Evolutionary conservation across 2,797 vertebrate genomes (phyloP).

Genomic region (Malurus splendens): DNA sequence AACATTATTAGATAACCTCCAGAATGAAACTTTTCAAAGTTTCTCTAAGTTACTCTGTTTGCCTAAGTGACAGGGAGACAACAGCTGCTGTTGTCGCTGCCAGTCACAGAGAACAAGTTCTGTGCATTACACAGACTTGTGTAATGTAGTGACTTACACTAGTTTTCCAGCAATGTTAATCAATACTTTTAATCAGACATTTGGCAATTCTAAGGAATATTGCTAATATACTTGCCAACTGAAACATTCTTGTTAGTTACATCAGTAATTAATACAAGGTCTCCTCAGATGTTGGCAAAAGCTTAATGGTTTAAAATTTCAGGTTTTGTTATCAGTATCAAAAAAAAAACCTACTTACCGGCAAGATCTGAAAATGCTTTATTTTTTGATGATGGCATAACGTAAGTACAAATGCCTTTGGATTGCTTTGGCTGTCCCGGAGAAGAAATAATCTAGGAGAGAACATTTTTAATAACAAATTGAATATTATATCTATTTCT

Average conservation of each 20-base stretch:
- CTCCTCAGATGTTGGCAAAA: not conserved
- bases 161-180: not conserved
- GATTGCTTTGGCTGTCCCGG: constrained; percentile 97
- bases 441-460: constrained; percentile 89
- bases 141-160: not conserved
- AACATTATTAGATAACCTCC: not conserved
- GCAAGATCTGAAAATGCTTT: constrained; percentile 98
- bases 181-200: not conserved
- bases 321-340: not conserved
- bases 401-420: constrained; percentile 96
- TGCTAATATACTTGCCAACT: not conserved
- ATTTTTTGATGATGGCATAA: constrained; percentile 98
- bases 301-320: not conserved
- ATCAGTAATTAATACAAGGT: not conserved
- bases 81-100: not conserved
- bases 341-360: constrained; percentile 76
- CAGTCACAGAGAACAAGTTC: not conserved
- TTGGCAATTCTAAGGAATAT: not conserved
- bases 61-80: not conserved
- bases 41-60: not conserved
- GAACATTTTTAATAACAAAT: not conserved
- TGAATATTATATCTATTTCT: not conserved
- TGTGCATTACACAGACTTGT: not conserved
- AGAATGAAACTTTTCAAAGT: not conserved
- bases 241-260: not conserved